Conservation (phyloP, 2,888 invertebrate genomes). For the Acanthacorydalis orientalis region DNA sequence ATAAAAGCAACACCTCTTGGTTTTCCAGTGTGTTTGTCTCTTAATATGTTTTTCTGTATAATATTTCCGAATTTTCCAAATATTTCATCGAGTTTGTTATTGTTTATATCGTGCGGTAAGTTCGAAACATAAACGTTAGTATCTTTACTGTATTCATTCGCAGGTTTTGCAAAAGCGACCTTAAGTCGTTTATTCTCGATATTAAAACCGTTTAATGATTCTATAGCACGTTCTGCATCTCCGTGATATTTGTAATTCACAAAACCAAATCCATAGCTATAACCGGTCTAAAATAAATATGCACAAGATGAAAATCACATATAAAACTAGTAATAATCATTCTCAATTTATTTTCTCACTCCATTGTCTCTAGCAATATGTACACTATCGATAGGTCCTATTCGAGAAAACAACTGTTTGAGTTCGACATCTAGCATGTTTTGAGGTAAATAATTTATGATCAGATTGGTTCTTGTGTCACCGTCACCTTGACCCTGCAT, state of each 20-base stretch:
- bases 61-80: conserved; percentile 82
- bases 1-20: conserved; percentile 88
- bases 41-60: conserved; percentile 79
- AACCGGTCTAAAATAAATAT: conserved; percentile 54
- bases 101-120: conserved; percentile 70
- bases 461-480: conserved; percentile 57
- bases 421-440: conserved; percentile 83
- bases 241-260: conserved; percentile 76
- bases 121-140: conserved; percentile 90
- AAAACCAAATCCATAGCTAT: conserved; percentile 93
- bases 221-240: conserved; percentile 75
- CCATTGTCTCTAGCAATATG: conserved; percentile 83
- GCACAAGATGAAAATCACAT: no score
- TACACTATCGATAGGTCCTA: conserved; percentile 79
- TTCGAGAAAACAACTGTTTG: conserved; percentile 71
- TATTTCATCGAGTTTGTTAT: conserved; percentile 65
- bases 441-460: conserved; percentile 91
- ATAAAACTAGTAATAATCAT: not conserved
- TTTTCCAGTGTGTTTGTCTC: conserved; percentile 74
- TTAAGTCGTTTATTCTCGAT: conserved; percentile 85
- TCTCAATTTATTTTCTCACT: conserved; percentile 26
- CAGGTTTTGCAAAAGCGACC: conserved; percentile 84
- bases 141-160: conserved; percentile 82
- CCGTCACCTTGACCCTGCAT: conserved; percentile 16
- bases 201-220: conserved; percentile 71